Conservation (phyloP, 2,797 vertebrate species). For the Remorina albescens region DNA sequence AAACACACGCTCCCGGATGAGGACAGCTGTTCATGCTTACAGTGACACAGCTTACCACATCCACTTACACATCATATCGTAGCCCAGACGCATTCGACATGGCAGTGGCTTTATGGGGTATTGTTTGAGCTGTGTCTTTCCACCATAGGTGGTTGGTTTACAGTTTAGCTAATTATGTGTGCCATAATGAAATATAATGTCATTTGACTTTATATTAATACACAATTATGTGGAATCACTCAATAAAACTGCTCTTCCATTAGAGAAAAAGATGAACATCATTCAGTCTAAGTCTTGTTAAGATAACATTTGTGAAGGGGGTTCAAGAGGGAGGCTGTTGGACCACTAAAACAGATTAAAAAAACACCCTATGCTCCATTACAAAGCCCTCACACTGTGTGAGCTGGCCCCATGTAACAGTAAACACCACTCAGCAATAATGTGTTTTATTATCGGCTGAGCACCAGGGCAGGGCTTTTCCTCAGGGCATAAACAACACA, state of each 20-base stretch:
- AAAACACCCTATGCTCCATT: not conserved
- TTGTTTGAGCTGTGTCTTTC: conserved; percentile 4
- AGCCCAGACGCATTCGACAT: not conserved
- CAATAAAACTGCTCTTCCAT: not conserved
- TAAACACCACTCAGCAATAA: conserved; percentile 28
- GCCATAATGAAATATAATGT: not conserved
- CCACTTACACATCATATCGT: conserved; percentile 24
- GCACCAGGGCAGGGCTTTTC: conserved; percentile 26
- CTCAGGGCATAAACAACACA: conserved; percentile 1
- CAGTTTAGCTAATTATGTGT: not conserved
- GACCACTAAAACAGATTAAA: not conserved
- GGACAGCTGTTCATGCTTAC: conserved; percentile 53
- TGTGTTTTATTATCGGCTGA: conserved; percentile 27
- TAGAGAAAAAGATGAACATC: not conserved
- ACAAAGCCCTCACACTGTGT: conserved; percentile 51
- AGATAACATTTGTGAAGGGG: conserved; percentile 20
- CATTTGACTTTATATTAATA: not conserved
- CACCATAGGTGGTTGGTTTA: conserved; percentile 1
- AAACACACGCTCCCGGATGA: conserved; percentile 12
- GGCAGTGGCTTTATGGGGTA: not conserved
- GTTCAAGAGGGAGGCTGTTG: conserved; percentile 5
- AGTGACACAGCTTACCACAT: conserved; percentile 17
- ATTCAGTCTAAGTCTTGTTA: conserved; percentile 2
- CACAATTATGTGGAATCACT: not conserved
- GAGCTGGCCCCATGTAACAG: conserved; percentile 29